Base-by-base conservation (phyloP, 2,888 invertebrate species). In the Acrobasis suavella region DNA sequence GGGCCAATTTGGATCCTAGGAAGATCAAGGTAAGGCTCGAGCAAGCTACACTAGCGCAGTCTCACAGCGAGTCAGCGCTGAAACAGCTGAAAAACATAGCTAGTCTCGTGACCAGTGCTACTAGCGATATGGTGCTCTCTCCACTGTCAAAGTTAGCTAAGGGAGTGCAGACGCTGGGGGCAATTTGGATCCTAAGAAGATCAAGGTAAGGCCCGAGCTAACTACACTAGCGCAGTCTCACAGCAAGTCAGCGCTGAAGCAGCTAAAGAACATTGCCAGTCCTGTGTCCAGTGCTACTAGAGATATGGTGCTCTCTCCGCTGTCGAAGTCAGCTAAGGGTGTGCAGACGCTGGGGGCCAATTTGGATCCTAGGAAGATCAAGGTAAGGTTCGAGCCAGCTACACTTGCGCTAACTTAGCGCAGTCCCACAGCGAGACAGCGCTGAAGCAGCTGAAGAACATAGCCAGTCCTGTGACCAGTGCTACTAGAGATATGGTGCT, bases 281-380 rank as follows among this genome's bases (percentile, higher is more conserved):
- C 96, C 97, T 0, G 93, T 93, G 1, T 93, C 94, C 0, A 93
- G 80, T 65, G 86, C 93, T n/a, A 95, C 94, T 9, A 94, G 94
- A 71, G 95, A 94, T 70, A 94, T 95, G 87, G 94, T 95, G 0
- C 73, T 96, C 46, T 95, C 95, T 0, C 96, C 96, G 0, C 93
- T 98, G 32, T 95, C 96, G 0, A 97, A 97, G 81, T 87, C 98
- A 58, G 97, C 97, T 0, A 97, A 96, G 83, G 97, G 97, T 0
- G 95, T 97, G 74, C 97, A 97, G 83, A 96, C 94, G 76, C 92
- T 97, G 60, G 96, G 97, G 0, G 95, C 96, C 12, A 97, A 97
- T 89, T 93, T 97, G 75, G 97, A 97, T 88, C 97, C 97, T 0
- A 93, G 97, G 66, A 97, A 96, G 81, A 94, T 96, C n/a, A 93